Percentiles rank a stretch among this genome's conserved stretches.
Evolutionary conservation across 2,113 vertebrate genomes (phyloP).

Genomic region (Vulpes vulpes): DNA sequence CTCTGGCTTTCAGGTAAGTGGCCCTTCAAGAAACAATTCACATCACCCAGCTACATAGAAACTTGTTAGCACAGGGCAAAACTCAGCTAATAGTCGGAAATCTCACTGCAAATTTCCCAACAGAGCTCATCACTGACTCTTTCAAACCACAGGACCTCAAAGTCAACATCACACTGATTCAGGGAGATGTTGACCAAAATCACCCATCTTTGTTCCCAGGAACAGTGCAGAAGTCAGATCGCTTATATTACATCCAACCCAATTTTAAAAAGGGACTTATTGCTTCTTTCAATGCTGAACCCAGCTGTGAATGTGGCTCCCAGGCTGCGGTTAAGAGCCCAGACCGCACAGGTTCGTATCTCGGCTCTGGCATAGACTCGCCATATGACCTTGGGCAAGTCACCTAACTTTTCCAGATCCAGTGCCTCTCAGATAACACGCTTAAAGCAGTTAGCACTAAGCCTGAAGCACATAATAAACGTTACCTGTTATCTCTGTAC

Average conservation of each 20-base stretch:
- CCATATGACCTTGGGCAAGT: background rate
- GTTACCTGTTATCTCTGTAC: background rate
- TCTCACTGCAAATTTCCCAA: background rate
- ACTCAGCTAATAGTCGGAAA: background rate
- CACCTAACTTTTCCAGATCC: background rate
- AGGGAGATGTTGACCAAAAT: background rate
- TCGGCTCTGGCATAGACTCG: background rate
- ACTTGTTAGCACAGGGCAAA: background rate
- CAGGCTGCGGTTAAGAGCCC: background rate
- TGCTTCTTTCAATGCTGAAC: background rate
- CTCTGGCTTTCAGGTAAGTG: background rate
- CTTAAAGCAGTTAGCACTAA: background rate
- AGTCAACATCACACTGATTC: background rate
- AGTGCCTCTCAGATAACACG: background rate
- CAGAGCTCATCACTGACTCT: background rate
- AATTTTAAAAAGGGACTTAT: background rate
- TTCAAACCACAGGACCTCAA: background rate
- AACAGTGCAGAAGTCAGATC: background rate
- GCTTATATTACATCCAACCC: background rate
- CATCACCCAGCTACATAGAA: background rate
- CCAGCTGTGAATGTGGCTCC: background rate
- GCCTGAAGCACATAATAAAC: background rate
- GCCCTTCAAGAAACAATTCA: background rate
- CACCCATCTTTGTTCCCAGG: background rate
- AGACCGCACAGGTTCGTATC: background rate